Evolutionary conservation across 2,888 invertebrate genomes (phyloP).

Genomic region (Dicycla oo): DNA sequence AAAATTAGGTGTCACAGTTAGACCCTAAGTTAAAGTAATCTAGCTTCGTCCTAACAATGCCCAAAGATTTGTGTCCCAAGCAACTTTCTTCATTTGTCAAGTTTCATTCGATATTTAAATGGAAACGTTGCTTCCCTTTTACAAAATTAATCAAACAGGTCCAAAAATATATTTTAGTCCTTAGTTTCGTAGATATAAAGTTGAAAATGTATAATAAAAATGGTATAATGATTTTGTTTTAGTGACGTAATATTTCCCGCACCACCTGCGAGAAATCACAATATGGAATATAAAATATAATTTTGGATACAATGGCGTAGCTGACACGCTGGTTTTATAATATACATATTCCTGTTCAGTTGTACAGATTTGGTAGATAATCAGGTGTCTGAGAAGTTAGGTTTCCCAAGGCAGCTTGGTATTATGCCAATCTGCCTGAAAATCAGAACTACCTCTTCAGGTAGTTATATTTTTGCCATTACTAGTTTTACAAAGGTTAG

Average conservation of each 20-base stretch:
- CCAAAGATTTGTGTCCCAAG: conserved; percentile 51
- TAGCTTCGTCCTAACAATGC: conserved; percentile 35
- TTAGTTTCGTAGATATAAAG: background rate
- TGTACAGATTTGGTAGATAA: conserved; percentile 2
- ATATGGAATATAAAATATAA: conserved; percentile 40
- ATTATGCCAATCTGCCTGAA: no score
- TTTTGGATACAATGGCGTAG: conserved; percentile 41
- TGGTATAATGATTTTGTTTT: conserved; percentile 16
- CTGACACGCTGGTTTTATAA: conserved; percentile 23
- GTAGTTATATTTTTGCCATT: background rate
- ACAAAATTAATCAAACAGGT: conserved; percentile 35
- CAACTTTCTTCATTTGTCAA: conserved; percentile 67
- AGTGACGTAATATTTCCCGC: conserved; percentile 44
- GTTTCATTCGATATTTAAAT: conserved; percentile 64
- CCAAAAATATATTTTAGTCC: background rate
- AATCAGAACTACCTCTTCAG: no score
- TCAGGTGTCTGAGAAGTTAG: background rate
- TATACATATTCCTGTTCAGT: background rate
- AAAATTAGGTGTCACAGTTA: conserved; percentile 45
- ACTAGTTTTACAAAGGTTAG: background rate
- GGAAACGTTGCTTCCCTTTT: conserved; percentile 34
- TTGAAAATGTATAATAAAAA: background rate
- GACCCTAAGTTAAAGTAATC: conserved; percentile 21
- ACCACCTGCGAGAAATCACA: conserved; percentile 58
- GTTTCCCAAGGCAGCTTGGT: no score